These are phyloP conservation scores for Harpegnathos saltator DNA, from an alignment of 1,140 invertebrate species.

Conservation along the genomic window DNA sequence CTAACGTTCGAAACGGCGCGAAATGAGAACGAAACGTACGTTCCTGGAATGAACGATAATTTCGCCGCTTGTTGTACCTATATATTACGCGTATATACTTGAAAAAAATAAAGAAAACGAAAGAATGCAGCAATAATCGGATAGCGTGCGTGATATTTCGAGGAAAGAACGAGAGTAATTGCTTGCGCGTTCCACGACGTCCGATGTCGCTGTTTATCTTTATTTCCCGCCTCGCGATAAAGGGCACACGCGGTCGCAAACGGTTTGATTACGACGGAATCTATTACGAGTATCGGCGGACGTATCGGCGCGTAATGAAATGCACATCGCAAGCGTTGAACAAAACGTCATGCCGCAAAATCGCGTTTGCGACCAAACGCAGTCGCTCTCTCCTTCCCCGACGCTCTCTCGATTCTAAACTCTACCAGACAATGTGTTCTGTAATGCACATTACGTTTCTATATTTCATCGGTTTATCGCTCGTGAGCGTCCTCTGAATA, in stretches of 20 bases:
- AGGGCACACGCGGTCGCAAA: not conserved
- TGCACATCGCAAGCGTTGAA: not conserved
- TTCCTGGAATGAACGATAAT: not conserved
- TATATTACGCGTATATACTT: no score
- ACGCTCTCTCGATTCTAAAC: no score
- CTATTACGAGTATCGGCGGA: not conserved
- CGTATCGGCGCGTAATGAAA: not conserved
- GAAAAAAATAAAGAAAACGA: no score
- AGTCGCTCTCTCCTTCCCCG: no score
- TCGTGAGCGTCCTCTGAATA: no score
- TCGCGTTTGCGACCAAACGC: not conserved
- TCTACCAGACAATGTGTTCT: no score
- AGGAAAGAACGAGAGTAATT: not conserved
- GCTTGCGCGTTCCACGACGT: not conserved
- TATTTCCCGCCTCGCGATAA: not conserved
- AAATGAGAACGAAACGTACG: no score
- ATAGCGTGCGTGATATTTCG: not conserved
- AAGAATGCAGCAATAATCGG: not conserved
- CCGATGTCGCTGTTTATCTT: not conserved
- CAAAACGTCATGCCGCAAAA: not conserved
- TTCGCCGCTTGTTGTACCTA: no score
- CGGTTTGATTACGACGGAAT: slow-evolving; percentile 16
- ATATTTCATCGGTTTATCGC: no score
- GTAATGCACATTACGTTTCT: no score
- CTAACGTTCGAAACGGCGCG: not conserved